These are phyloP conservation scores for Myzus persicae DNA, from an alignment of 1,140 invertebrate genomes.

Conservation along the genomic window DNA sequence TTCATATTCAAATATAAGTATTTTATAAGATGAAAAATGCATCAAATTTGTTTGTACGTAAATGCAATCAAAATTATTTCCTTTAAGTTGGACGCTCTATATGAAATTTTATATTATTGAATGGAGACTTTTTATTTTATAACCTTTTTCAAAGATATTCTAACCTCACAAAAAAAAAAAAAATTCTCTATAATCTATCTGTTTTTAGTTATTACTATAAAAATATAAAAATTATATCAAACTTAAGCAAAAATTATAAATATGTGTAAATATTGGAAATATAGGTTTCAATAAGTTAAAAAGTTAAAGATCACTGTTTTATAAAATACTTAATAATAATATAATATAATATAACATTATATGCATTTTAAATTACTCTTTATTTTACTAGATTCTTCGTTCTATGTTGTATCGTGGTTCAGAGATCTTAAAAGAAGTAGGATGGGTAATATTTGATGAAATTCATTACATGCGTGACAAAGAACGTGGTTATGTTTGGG, in stretches of 20 bases:
- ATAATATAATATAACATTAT: background rate
- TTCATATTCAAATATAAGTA: too few species aligned
- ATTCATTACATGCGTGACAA: conserved; percentile 99
- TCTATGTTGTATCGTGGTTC: conserved; percentile 99
- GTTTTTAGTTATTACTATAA: too few species aligned
- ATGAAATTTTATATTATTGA: background rate
- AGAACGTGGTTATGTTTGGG: conserved; percentile 99
- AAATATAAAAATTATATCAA: background rate
- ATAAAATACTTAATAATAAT: background rate
- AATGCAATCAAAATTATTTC: background rate
- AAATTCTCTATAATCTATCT: too few species aligned
- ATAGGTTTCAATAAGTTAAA: background rate
- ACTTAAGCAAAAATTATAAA: background rate
- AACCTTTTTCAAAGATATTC: background rate
- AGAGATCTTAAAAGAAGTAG: conserved; percentile 97
- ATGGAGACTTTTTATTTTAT: background rate
- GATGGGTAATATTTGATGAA: conserved; percentile 99
- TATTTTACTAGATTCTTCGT: conserved; percentile 78
- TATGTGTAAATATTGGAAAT: background rate
- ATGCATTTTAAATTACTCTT: conserved; percentile 53
- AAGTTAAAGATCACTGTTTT: background rate
- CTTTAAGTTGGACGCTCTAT: background rate
- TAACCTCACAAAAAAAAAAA: too few species aligned
- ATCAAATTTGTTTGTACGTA: background rate
- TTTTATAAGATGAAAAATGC: background rate